These are phyloP conservation scores for Cancer borealis DNA, from an alignment of 2,888 invertebrate species.

Conservation along the genomic window DNA sequence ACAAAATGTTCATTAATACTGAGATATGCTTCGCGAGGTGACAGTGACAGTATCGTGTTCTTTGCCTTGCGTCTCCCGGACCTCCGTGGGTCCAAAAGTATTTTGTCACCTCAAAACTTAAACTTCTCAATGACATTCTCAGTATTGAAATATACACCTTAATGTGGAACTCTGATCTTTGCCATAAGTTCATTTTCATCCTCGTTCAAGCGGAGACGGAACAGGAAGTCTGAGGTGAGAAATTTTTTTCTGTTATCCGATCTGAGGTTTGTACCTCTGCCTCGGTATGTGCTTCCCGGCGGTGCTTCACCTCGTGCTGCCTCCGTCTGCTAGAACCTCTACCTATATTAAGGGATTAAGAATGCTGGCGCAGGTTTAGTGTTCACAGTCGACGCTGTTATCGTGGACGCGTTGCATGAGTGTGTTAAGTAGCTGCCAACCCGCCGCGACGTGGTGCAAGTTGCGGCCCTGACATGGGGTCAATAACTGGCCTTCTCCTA, in stretches of 20 bases:
- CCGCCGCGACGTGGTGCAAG: constrained; percentile 32
- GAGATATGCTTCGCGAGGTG: neutral
- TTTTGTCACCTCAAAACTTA: neutral
- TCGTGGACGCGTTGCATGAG: constrained; percentile 13
- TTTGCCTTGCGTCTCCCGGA: neutral
- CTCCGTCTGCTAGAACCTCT: neutral
- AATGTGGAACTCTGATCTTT: neutral
- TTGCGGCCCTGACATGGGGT: constrained; percentile 8
- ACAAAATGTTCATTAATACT: neutral
- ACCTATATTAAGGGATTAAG: constrained; percentile 21
- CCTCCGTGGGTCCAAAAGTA: neutral
- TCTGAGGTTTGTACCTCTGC: neutral
- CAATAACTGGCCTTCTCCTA: neutral
- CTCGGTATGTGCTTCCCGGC: neutral
- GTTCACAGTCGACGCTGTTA: constrained; percentile 31
- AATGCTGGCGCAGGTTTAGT: constrained; percentile 24
- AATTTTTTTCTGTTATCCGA: neutral
- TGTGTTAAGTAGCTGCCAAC: constrained; percentile 18
- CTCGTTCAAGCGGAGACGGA: neutral
- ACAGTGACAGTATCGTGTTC: neutral
- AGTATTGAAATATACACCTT: neutral
- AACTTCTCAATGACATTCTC: neutral
- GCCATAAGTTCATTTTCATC: neutral
- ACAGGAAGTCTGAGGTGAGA: neutral
- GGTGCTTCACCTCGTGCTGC: neutral